phyloP scores from a whole-genome alignment of 2,113 vertebrate species.

The Jacana jacana region DNA sequence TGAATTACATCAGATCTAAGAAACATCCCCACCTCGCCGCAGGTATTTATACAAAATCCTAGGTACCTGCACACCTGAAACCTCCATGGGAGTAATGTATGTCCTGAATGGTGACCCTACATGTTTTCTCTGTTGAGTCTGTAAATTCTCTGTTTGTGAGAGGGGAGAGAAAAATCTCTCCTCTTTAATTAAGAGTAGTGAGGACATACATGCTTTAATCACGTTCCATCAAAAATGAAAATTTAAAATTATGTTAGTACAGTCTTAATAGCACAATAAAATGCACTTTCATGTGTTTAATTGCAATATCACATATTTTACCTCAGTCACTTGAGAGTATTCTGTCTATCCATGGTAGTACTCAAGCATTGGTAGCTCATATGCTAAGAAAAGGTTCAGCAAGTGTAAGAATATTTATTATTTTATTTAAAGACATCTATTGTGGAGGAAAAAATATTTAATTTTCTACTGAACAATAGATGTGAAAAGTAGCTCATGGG shows the following conservation, averaged over 20 bases:
- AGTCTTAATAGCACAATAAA: not conserved
- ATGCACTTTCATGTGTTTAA: not conserved
- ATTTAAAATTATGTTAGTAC: not conserved
- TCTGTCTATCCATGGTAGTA: not conserved
- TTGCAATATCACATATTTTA: accelerated
- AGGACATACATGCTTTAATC: not conserved
- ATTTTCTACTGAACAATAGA: not conserved
- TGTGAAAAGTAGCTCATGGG: not conserved
- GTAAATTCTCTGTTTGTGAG: not conserved
- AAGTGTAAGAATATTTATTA: not conserved
- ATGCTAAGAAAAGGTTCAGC: not conserved
- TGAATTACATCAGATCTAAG: not conserved
- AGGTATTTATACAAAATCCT: not conserved
- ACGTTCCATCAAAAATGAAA: not conserved
- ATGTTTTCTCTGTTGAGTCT: not conserved
- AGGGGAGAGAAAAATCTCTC: not conserved
- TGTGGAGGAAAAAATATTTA: not conserved
- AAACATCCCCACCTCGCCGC: not conserved
- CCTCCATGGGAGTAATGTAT: not conserved
- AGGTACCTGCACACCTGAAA: not conserved
- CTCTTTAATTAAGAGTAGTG: not conserved
- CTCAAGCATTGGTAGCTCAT: not conserved
- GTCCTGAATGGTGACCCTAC: not conserved
- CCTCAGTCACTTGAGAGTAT: not conserved
- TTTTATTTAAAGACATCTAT: not conserved